Evolutionary conservation across 2,113 vertebrate species (phyloP), one percentile per base, ranked within the genome.

Genomic region (Shinisaurus crocodilurus): DNA sequence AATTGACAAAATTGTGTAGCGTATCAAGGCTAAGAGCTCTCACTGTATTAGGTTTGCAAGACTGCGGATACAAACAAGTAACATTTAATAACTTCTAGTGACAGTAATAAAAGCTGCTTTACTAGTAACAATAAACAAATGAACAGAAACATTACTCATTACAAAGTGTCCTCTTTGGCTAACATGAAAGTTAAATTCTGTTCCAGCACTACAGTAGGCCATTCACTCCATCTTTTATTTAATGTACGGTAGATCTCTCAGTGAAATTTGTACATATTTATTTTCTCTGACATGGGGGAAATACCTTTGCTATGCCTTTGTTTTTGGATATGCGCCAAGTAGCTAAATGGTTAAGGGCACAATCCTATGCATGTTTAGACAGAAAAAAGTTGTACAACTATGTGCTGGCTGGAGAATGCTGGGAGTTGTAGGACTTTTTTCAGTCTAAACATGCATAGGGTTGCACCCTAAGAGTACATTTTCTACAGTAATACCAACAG

Each of bases 381-480:
- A n/a, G n/a, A n/a, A n/a, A n/a, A n/a, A n/a, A n/a, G n/a, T n/a
- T n/a, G n/a, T n/a, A n/a, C n/a, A n/a, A n/a, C n/a, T n/a, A n/a
- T n/a, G n/a, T n/a, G n/a, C n/a, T n/a, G n/a, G n/a, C n/a, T n/a
- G n/a, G n/a, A n/a, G n/a, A n/a, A n/a, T n/a, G n/a, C n/a, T n/a
- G n/a, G n/a, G n/a, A n/a, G n/a, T n/a, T n/a, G n/a, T n/a, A n/a
- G n/a, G n/a, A n/a, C n/a, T n/a, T n/a, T n/a, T n/a, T n/a, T n/a
- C n/a, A n/a, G n/a, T n/a, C n/a, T n/a, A n/a, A n/a, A n/a, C n/a
- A n/a, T n/a, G n/a, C n/a, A n/a, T n/a, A n/a, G n/a, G n/a, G n/a
- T n/a, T n/a, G n/a, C n/a, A n/a, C n/a, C n/a, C n/a, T n/a, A n/a
- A 79, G 67, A 76, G 67, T 94, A 76, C 85, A 84, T 77, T 1